These are phyloP conservation scores for Polypedilum vanderplanki DNA, from an alignment of 1,140 invertebrate species.

Conservation along the genomic window DNA sequence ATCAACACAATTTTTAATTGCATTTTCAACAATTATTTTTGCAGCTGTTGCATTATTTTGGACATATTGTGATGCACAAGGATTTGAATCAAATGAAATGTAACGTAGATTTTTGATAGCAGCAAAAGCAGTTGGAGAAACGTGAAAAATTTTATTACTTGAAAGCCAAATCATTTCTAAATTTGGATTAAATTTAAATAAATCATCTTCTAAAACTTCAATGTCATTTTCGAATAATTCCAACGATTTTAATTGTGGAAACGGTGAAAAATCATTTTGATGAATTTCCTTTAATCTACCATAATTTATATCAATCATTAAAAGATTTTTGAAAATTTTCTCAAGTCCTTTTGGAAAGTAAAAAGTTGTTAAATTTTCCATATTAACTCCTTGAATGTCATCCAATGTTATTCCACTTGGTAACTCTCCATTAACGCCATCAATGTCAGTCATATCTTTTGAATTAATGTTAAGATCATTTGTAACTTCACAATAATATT, in stretches of 20 bases:
- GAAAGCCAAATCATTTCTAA: neutral
- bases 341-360: neutral
- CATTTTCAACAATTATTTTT: neutral
- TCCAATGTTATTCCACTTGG: neutral
- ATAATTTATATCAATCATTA: neutral
- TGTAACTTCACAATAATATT: neutral
- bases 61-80: neutral
- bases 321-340: conserved; percentile 6
- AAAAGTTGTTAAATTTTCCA: neutral
- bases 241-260: neutral
- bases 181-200: neutral
- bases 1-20: neutral
- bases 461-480: neutral
- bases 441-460: neutral
- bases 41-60: neutral
- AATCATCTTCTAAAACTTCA: neutral
- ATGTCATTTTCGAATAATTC: neutral
- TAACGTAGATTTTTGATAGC: neutral
- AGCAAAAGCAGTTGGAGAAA: neutral
- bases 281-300: neutral
- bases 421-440: neutral
- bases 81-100: neutral
- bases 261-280: neutral
- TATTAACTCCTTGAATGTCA: neutral
- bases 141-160: neutral